A percentile compares a stretch with the other conserved stretches of the same genome.
phyloP scores from a whole-genome alignment of 2,797 vertebrate species.

The Anniella stebbinsi region DNA sequence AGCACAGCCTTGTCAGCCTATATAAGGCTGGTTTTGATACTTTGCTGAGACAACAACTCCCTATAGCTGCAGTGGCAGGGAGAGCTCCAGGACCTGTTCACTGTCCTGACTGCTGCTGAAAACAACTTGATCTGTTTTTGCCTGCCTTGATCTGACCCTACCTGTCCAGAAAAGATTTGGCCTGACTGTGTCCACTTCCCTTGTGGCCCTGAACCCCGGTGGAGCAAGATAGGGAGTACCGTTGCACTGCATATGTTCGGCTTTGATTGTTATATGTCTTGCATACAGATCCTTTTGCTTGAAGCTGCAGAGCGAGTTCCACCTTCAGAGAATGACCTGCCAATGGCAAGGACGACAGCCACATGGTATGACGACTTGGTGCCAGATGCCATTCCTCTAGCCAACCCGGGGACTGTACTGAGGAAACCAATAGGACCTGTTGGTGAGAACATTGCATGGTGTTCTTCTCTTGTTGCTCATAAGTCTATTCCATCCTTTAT shows the following conservation, averaged over 20 bases:
- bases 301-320: constrained; percentile 73
- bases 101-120: background rate
- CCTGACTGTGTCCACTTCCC: background rate
- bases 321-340: constrained; percentile 77
- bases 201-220: background rate
- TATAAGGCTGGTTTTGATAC: background rate
- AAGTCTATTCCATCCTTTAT: background rate
- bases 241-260: background rate
- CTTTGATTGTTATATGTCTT: background rate
- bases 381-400: constrained; percentile 80
- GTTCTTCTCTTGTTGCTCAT: too few relatives aligned
- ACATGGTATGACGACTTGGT: constrained; percentile 79
- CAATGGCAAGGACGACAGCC: constrained; percentile 63
- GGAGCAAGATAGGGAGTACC: background rate
- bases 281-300: constrained; percentile 77
- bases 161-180: background rate
- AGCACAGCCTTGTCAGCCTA: background rate
- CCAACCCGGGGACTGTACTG: constrained; percentile 72
- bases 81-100: background rate
- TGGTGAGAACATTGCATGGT: constrained; percentile 65
- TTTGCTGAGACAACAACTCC: background rate
- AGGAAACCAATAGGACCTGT: constrained; percentile 69
- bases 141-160: background rate
- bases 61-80: background rate
- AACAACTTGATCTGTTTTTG: background rate